Evolutionary conservation across 2,888 invertebrate genomes (phyloP).

Genomic region (Trichacis sp.): DNA sequence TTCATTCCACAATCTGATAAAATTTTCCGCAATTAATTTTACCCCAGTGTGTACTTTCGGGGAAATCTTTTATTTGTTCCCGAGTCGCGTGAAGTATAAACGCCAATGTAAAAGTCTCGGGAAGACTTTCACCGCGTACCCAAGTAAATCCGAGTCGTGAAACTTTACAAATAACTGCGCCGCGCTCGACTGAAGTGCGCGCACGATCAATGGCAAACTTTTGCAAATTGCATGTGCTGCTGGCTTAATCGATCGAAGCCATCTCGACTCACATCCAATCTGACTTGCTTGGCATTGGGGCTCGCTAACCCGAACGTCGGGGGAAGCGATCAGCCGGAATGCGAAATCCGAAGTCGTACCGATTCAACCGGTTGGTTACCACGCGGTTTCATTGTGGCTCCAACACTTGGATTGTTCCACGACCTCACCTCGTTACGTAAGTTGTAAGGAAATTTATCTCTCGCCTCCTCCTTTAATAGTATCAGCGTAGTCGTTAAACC

Average conservation of each 20-base stretch:
- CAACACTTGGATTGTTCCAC: constrained; percentile 60
- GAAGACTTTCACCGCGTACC: constrained; percentile 21
- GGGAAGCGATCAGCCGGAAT: constrained; percentile 50
- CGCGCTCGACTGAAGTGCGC: constrained; percentile 9
- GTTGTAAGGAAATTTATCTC: constrained; percentile 55
- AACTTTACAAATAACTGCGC: constrained; percentile 45
- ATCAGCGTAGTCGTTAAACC: constrained; percentile 24
- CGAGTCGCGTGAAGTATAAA: constrained; percentile 18
- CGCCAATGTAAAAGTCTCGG: constrained; percentile 20
- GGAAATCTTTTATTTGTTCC: constrained; percentile 25
- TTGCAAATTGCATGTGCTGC: constrained; percentile 41
- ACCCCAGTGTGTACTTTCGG: constrained; percentile 3
- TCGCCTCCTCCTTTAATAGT: constrained; percentile 23
- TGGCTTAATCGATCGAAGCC: constrained; percentile 48
- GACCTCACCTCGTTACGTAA: constrained; percentile 59
- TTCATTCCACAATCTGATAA: no score
- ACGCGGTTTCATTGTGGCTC: constrained; percentile 60
- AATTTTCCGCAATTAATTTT: constrained; percentile 36
- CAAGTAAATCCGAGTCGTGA: constrained; percentile 28
- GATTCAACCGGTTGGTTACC: constrained; percentile 60
- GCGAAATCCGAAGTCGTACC: constrained; percentile 48
- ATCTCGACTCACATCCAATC: constrained; percentile 42
- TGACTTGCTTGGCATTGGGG: constrained; percentile 38
- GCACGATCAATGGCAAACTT: constrained; percentile 46
- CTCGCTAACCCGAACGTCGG: constrained; percentile 40